Evolutionary conservation across 2,888 invertebrate genomes (phyloP).

Genomic region (Electrophaes corylata): DNA sequence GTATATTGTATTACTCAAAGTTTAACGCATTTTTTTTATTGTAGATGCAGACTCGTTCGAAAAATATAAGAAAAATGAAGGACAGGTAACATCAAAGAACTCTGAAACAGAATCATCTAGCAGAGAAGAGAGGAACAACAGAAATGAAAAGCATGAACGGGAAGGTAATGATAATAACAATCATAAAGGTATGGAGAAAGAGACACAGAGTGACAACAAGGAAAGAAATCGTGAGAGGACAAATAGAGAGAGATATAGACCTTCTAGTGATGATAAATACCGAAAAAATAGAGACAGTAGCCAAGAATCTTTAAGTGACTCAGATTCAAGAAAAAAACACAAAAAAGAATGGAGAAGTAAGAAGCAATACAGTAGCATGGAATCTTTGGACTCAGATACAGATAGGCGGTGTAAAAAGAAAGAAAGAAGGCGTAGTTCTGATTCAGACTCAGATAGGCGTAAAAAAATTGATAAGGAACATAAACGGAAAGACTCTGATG

Average conservation of each 20-base stretch:
- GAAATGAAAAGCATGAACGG: conserved; percentile 34
- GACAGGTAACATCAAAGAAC: conserved; percentile 57
- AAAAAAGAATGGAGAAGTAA: conserved; percentile 27
- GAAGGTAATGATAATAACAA: conserved; percentile 23
- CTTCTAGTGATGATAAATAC: conserved; percentile 51
- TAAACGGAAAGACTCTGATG: conserved; percentile 42
- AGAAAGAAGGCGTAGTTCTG: conserved; percentile 42
- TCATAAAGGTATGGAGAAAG: conserved; percentile 48
- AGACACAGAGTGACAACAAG: conserved; percentile 41
- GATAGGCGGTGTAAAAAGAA: conserved; percentile 30
- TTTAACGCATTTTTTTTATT: background rate
- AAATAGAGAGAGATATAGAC: conserved; percentile 41
- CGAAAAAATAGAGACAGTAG: conserved; percentile 32
- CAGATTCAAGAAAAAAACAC: conserved; percentile 25
- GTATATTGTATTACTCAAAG: background rate
- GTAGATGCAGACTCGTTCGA: conserved; percentile 89
- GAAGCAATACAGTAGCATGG: conserved; percentile 29
- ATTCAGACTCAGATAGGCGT: conserved; percentile 51
- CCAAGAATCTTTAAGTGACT: conserved; percentile 30
- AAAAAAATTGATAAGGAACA: conserved; percentile 39
- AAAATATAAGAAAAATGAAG: conserved; percentile 85
- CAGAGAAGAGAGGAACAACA: conserved; percentile 43
- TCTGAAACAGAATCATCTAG: conserved; percentile 57
- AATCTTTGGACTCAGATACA: conserved; percentile 34
- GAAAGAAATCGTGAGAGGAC: conserved; percentile 38